These are phyloP conservation scores for Lepus timidus DNA, from an alignment of 2,113 vertebrate species.

Conservation along the genomic window DNA sequence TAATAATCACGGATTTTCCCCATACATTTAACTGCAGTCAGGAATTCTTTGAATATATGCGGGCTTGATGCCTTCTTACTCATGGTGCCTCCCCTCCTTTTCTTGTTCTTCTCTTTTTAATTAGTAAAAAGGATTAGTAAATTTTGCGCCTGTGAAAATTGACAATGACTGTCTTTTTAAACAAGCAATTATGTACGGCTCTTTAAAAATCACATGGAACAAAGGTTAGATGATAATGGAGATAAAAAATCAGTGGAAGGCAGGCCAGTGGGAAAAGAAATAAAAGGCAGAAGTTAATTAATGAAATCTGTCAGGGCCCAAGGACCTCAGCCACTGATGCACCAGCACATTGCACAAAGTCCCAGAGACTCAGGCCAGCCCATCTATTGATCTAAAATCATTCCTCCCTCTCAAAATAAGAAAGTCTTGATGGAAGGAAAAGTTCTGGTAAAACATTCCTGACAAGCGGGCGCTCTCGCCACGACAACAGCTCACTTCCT, in stretches of 20 bases:
- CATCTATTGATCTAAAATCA: neutral
- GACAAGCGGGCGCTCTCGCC: neutral
- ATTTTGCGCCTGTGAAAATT: neutral
- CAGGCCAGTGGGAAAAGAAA: neutral
- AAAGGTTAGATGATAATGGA: slow-evolving; percentile 21
- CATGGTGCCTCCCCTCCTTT: neutral
- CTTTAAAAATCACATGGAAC: neutral
- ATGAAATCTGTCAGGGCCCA: neutral
- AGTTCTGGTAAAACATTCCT: neutral
- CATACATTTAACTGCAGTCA: neutral
- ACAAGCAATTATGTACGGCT: neutral
- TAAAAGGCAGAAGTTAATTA: slow-evolving; percentile 36
- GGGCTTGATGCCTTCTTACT: neutral
- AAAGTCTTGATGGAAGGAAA: neutral
- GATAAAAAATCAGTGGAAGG: neutral
- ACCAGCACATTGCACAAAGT: neutral
- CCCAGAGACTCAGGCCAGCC: neutral
- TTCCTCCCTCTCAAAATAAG: neutral
- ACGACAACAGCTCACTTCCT: neutral
- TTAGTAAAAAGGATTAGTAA: neutral
- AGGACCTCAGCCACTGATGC: neutral
- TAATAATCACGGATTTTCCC: neutral
- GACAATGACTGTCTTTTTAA: neutral
- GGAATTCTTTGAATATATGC: neutral
- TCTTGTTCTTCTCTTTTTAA: neutral